Conservation (phyloP, 2,797 vertebrate species). For the Muscicapa comitata region DNA sequence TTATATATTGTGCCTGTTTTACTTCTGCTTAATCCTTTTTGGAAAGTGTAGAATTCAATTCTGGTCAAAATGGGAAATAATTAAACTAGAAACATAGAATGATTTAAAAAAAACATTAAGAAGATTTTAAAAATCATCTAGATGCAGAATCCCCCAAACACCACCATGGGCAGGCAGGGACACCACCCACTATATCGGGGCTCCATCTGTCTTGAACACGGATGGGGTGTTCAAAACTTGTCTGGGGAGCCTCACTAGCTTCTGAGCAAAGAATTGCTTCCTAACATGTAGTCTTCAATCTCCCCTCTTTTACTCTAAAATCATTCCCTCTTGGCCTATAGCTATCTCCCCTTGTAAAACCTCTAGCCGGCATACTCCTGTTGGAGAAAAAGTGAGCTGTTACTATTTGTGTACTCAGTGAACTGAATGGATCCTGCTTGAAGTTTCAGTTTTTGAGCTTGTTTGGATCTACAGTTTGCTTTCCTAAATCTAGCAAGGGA, state of each 20-base stretch:
- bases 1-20: background rate
- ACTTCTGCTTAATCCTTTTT: background rate
- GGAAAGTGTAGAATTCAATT: background rate
- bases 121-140: background rate
- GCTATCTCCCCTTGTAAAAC: background rate
- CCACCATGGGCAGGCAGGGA: background rate
- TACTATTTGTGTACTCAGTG: background rate
- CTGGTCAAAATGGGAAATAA: background rate
- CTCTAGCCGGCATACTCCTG: background rate
- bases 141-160: background rate
- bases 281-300: background rate
- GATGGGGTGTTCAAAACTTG: background rate
- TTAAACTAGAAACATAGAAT: background rate
- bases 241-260: background rate
- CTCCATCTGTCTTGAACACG: rapidly evolving
- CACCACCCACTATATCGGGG: rapidly evolving
- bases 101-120: background rate
- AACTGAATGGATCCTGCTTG: background rate
- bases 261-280: background rate
- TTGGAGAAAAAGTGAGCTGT: background rate
- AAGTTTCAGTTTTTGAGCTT: background rate
- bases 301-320: background rate
- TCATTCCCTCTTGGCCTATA: background rate
- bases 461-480: background rate
- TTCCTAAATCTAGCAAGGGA: background rate